Evolutionary conservation across 2,113 vertebrate species (phyloP).

Genomic region (Callipepla californica): DNA sequence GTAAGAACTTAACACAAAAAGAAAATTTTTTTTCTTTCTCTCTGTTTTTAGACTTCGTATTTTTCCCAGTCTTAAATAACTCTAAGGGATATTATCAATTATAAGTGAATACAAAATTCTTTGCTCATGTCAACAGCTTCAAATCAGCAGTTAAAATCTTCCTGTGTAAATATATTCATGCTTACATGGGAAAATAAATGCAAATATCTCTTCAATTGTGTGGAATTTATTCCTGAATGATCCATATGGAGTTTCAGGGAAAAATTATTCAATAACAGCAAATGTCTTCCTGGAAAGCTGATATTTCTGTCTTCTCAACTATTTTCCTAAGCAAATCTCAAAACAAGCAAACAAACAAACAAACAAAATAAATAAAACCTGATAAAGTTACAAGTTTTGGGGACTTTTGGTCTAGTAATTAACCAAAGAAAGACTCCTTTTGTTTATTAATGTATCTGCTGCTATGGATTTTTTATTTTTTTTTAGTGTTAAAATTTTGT

Average conservation of each 20-base stretch:
- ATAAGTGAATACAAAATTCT: background rate
- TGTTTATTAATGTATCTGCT: conserved; percentile 58
- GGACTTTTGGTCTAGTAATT: conserved; percentile 41
- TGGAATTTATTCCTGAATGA: background rate
- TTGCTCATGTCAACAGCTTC: background rate
- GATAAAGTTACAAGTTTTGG: conserved; percentile 38
- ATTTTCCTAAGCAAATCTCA: background rate
- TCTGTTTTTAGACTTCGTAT: background rate
- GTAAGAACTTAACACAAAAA: background rate
- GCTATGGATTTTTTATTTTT: conserved; percentile 29
- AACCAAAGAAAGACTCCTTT: conserved; percentile 57
- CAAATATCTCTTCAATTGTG: background rate
- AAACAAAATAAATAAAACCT: background rate
- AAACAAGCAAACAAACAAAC: background rate
- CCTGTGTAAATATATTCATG: background rate
- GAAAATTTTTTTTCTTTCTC: background rate
- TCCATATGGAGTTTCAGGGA: conserved; percentile 9
- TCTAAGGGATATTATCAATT: background rate
- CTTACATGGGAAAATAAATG: background rate
- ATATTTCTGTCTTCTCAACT: conserved; percentile 4
- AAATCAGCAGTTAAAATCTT: background rate
- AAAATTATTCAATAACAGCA: background rate
- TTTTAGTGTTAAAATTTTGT: conserved; percentile 60
- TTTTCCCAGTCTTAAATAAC: background rate
- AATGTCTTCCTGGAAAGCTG: background rate